Conservation (phyloP, 2,113 vertebrate genomes). For the Progne subis region DNA sequence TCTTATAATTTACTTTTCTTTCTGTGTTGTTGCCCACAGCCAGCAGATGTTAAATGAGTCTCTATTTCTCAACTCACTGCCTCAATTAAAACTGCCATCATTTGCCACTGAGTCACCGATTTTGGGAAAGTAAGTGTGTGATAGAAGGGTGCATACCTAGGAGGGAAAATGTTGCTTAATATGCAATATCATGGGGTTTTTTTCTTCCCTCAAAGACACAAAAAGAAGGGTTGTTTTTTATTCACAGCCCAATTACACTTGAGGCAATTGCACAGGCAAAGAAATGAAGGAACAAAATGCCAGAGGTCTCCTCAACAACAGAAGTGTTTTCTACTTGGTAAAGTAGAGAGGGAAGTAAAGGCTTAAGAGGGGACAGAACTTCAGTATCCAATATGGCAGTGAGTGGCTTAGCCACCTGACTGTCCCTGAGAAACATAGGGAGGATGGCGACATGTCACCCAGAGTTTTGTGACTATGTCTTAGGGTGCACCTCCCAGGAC, state of each 20-base stretch:
- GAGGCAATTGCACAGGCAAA: neutral
- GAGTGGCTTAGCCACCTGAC: accelerated
- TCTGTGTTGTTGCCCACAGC: neutral
- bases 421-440: accelerated
- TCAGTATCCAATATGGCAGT: neutral
- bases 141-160: neutral
- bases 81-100: neutral
- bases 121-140: neutral
- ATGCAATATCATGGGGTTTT: neutral
- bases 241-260: neutral
- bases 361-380: neutral
- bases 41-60: neutral
- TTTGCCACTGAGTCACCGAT: neutral
- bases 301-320: neutral
- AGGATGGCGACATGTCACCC: neutral
- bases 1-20: neutral
- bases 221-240: neutral
- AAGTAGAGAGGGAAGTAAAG: neutral
- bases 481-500: neutral
- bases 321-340: neutral
- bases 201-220: neutral
- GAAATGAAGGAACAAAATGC: neutral
- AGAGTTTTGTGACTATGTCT: neutral
- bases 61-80: neutral
- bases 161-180: neutral